Evolutionary conservation across 1,140 invertebrate species (phyloP), one percentile per base, ranked within the genome.

Genomic region (Formica exsecta): DNA sequence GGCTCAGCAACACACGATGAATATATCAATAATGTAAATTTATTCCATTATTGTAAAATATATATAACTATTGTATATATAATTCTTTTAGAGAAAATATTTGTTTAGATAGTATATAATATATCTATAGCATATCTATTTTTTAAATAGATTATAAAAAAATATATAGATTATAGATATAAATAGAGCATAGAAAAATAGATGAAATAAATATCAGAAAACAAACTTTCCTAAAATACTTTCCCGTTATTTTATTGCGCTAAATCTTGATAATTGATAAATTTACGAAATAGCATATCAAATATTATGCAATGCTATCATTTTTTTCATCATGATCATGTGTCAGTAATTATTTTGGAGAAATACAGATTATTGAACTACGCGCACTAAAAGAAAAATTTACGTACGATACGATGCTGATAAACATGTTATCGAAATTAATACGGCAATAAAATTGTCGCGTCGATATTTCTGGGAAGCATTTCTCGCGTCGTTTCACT

Each of bases 401-500:
- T 48, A 48, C 44, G 3, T 9, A 22, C 7, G 57, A 62, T 36
- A 57, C 25, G 11, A 22, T 74, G 32, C 11, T 59, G 22, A 38
- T 13, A 59, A 25, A 44, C 6, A 44, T 2, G 5, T 9, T 44
- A 65, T 65, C 3, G 22, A 41, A 13, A 64, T 41, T 64, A 57
- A 80, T 38, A 11, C 1, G 38, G 32, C 32, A 25, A 80, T 54
- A 36, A 71, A 71, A 62, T 29, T 57, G 51, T n/a, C 19, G 6
- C 16, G 13, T 25, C 36, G 64, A 59, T 61, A 77, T 77, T 77
- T 85, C 32, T 38, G 73, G 19, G 25, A 85, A 75, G 59, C 29
- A 36, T 51, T 62, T 74, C 51, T 74, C 54, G 68, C 57, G n/a
- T 83, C 54, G 68, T 61, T 83, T 83, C 68, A 44, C 54, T 73